phyloP scores from a whole-genome alignment of 2,113 vertebrate species.

The Nipponia nippon region DNA sequence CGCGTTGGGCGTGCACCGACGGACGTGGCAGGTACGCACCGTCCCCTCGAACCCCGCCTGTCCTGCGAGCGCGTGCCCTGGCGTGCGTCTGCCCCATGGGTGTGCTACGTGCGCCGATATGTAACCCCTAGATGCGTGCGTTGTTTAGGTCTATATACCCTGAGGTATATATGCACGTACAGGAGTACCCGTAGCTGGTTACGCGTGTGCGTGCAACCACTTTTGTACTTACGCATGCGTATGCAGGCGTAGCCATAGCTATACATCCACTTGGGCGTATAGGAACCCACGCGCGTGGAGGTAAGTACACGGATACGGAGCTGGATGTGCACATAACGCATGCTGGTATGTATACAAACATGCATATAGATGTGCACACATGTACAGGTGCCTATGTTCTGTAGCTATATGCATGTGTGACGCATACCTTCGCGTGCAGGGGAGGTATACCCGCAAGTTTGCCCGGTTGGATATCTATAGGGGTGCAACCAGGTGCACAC shows the following conservation, averaged over 20 bases:
- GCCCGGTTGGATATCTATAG: rapidly evolving
- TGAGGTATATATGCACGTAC: rapidly evolving
- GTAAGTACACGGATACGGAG: background rate
- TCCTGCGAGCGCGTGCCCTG: background rate
- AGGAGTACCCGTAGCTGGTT: too few relatives aligned
- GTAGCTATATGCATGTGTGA: background rate
- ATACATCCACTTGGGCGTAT: background rate
- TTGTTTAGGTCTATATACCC: too few relatives aligned
- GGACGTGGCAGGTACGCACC: background rate
- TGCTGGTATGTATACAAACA: too few relatives aligned
- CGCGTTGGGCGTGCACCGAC: rapidly evolving
- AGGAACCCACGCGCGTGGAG: rapidly evolving
- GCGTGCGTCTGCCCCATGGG: rapidly evolving
- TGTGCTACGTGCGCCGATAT: rapidly evolving
- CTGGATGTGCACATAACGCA: rapidly evolving
- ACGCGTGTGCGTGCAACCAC: rapidly evolving
- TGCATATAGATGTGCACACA: rapidly evolving
- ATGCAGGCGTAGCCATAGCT: background rate
- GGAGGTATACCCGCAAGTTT: too few relatives aligned
- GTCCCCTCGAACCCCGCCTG: background rate
- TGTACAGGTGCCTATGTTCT: background rate
- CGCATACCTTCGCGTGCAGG: rapidly evolving
- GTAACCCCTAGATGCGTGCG: background rate
- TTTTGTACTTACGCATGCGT: background rate
- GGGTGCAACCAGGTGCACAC: background rate